Percentiles rank a stretch among this genome's conserved stretches.
Evolutionary conservation across 2,113 vertebrate genomes (phyloP).

Genomic region (Nerophis ophidion): DNA sequence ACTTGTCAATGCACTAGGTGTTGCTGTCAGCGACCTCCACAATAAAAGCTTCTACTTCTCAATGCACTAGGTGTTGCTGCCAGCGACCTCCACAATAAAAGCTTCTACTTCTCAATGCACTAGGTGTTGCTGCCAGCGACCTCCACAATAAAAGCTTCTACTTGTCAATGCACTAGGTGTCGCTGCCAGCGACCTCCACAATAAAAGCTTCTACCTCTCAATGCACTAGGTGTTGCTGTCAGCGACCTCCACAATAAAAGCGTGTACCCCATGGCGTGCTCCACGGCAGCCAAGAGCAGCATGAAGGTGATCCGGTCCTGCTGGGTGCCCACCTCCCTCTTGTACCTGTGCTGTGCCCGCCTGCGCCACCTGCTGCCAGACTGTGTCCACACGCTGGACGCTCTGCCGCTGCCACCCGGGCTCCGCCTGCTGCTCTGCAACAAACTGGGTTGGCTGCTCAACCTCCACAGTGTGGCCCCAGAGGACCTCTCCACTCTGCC

Average conservation of each 20-base stretch:
- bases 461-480: slow-evolving; percentile 71
- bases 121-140: too few relatives aligned
- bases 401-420: slow-evolving; percentile 87
- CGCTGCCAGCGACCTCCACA: too few relatives aligned
- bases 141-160: too few relatives aligned
- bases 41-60: too few relatives aligned
- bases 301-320: slow-evolving; percentile 97
- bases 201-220: too few relatives aligned
- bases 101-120: too few relatives aligned
- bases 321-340: slow-evolving; percentile 85
- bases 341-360: slow-evolving; percentile 92
- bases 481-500: too few relatives aligned
- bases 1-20: too few relatives aligned
- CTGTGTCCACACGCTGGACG: slow-evolving; percentile 82
- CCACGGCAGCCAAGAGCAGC: slow-evolving; percentile 94
- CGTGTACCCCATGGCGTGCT: slow-evolving; percentile 97
- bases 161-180: too few relatives aligned
- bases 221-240: slow-evolving; percentile 84
- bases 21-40: too few relatives aligned
- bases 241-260: slow-evolving; percentile 88
- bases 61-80: too few relatives aligned
- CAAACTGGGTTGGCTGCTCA: slow-evolving; percentile 95
- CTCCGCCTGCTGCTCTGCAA: slow-evolving; percentile 89
- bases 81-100: too few relatives aligned
- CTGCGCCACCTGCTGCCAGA: slow-evolving; percentile 88